phyloP scores from a whole-genome alignment of 2,797 vertebrate genomes.

The Gallinago solitaria region DNA sequence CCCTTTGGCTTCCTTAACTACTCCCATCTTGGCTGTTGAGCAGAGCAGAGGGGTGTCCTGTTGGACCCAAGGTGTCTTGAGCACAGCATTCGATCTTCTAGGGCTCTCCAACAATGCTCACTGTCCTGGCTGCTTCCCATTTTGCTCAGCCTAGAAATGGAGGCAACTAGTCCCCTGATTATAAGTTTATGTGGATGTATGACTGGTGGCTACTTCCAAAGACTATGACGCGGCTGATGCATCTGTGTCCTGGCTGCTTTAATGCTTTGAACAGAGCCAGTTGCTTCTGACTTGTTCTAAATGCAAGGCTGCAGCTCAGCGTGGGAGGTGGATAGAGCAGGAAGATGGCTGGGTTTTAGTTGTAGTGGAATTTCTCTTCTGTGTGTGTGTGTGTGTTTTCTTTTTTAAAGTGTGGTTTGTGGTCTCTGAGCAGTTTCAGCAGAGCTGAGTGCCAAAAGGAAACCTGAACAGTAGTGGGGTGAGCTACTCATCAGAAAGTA shows the following conservation, averaged over 20 bases:
- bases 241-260: neutral
- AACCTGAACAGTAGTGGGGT: neutral
- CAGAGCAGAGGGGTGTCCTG: neutral
- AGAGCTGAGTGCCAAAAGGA: neutral
- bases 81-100: neutral
- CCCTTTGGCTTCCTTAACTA: neutral
- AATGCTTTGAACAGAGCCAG: neutral
- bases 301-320: neutral
- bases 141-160: neutral
- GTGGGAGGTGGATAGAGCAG: neutral
- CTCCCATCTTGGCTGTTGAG: neutral
- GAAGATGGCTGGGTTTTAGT: neutral
- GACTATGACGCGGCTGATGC: neutral
- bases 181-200: neutral
- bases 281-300: neutral
- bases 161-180: neutral
- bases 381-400: neutral
- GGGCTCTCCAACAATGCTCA: neutral
- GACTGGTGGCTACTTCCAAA: neutral
- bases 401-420: constrained; percentile 12
- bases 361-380: constrained; percentile 9
- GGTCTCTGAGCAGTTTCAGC: constrained; percentile 19
- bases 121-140: neutral
- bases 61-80: neutral
- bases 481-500: neutral